Base-by-base conservation (phyloP, 2,888 invertebrate species). In the Holacanthella duospinosa region DNA sequence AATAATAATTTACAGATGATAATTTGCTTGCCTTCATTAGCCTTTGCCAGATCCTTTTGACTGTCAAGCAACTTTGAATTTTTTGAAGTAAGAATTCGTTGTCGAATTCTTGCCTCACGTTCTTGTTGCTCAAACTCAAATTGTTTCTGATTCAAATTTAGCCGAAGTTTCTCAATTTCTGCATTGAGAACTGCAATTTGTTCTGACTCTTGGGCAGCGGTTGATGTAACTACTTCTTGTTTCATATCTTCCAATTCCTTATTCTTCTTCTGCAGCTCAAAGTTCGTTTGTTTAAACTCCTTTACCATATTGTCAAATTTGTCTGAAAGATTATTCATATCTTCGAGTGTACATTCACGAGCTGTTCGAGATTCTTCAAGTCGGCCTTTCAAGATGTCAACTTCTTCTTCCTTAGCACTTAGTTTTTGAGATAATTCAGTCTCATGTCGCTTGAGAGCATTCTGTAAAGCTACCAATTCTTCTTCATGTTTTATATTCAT, bases 401-500 rank as follows among this genome's bases (percentile, higher is more conserved):
- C 24, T 27, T 61, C 61, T 43, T 24, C 6, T 9, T 16, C 25
- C 16, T 6, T 29, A 4, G 6, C 43, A 9, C 6, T 25, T 9
- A 43, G 19, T 28, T 61, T 36, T 9, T 44, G n/a, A 9, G n/a
- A 16, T 16, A 43, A 21, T 2, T 55, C 55, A 26, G 28, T 44
- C 26, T 56, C 57, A 24, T 61, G 36, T 19, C 25, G 27, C 16
- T 43, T 28, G n/a, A 29, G 27, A 4, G 54, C 61, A 21, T 36
- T 56, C n/a, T 61, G 43, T 6, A 55, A 19, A 24, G 29, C 55
- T 19, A 43, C 44, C 9, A 61, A 24, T 25, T 61, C 61, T n/a
- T 43, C 43, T 21, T 36, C n/a, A 57, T 61, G 61, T 24, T 56
- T 61, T 21, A 19, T n/a, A 43, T 61, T 43, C 25, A 56, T 25